phyloP scores from a whole-genome alignment of 1,140 invertebrate genomes.

The Ephestia elutella region DNA sequence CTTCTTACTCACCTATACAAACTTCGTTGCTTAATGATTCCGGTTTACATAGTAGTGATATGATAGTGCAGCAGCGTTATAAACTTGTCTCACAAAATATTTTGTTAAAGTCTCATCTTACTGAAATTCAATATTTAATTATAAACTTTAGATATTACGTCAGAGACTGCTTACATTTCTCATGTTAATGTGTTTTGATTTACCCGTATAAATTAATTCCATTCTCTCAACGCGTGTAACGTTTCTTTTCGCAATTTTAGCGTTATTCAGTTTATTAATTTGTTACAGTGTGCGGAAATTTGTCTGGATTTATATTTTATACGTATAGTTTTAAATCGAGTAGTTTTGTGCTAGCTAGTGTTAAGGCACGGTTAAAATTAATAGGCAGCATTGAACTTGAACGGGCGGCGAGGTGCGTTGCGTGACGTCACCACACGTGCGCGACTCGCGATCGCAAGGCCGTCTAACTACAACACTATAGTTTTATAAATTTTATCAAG shows the following conservation, averaged over 20 bases:
- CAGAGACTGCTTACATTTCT: not conserved
- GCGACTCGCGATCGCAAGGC: conserved; percentile 43
- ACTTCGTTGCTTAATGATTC: not conserved
- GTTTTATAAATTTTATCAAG: not conserved
- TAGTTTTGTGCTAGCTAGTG: conserved; percentile 24
- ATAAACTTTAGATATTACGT: too few species aligned
- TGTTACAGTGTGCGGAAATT: too few species aligned
- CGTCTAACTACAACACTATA: conserved; percentile 17
- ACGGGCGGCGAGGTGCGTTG: conserved; percentile 41
- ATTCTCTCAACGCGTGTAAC: too few species aligned
- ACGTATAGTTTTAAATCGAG: not conserved
- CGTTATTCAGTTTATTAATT: too few species aligned
- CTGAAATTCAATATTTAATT: too few species aligned
- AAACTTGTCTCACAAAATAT: not conserved
- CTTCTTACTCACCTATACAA: not conserved
- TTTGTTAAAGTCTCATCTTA: too few species aligned
- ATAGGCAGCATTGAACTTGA: conserved; percentile 71
- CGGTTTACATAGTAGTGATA: not conserved
- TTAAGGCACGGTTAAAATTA: conserved; percentile 50
- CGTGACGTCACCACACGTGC: conserved; percentile 54
- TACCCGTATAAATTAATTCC: too few species aligned
- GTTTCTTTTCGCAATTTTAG: too few species aligned
- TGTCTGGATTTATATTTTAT: not conserved
- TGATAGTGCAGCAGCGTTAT: not conserved
- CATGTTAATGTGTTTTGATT: too few species aligned